Conservation (phyloP, 2,888 invertebrate genomes). For the Drosophila nr. perissopoda region DNA sequence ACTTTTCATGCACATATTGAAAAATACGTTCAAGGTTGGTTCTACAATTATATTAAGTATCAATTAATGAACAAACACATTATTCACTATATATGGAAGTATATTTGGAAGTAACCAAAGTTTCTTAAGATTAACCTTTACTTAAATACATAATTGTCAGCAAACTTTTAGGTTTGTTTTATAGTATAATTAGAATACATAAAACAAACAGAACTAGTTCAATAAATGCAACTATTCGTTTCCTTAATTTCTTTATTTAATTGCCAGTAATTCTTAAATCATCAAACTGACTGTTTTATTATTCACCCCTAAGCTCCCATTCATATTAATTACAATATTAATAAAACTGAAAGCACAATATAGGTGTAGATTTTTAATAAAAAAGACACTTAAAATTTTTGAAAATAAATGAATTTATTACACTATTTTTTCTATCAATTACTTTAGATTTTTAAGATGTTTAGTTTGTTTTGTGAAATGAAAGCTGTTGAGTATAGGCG, state of each 20-base stretch:
- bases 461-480: background rate
- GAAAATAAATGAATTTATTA: background rate
- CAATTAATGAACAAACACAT: background rate
- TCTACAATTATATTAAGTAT: background rate
- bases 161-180: background rate
- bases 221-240: background rate
- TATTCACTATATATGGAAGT: background rate
- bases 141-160: background rate
- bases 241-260: background rate
- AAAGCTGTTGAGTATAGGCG: constrained; percentile 7
- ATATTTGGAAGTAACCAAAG: background rate
- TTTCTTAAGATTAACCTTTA: background rate
- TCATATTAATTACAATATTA: background rate
- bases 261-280: background rate
- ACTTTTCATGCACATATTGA: background rate
- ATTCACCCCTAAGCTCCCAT: background rate
- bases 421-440: background rate
- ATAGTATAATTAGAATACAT: background rate
- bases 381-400: background rate
- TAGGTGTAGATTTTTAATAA: background rate
- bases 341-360: background rate
- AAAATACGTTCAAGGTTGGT: background rate
- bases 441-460: background rate
- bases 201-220: background rate
- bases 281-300: background rate